Conservation (phyloP, 2,888 invertebrate genomes). For the Sympetrum striolatum region DNA sequence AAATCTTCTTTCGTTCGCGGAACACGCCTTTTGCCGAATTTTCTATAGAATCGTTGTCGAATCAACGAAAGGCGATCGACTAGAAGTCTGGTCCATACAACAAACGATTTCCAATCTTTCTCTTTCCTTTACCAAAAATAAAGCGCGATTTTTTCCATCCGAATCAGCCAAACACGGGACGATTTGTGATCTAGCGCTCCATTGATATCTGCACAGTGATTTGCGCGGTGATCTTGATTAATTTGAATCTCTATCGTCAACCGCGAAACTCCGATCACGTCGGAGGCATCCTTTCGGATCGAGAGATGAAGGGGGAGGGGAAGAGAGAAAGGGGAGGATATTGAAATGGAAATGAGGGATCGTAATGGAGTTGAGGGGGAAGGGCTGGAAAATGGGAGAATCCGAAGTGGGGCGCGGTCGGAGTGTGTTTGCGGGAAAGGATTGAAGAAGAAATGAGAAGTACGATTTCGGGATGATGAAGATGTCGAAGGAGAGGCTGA, state of each 20-base stretch:
- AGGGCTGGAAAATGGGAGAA: not conserved
- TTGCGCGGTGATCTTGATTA: not conserved
- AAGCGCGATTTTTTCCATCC: not conserved
- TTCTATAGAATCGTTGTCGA: no score
- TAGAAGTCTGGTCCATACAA: no score
- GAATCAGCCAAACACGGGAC: not conserved
- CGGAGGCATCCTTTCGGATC: not conserved
- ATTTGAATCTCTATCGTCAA: not conserved
- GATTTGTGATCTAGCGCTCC: not conserved
- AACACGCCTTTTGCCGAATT: no score
- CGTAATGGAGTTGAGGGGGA: not conserved
- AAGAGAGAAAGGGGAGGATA: not conserved
- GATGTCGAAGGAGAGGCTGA: no score
- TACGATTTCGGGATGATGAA: no score
- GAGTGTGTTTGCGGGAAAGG: no score
- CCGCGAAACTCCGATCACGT: not conserved
- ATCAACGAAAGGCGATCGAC: no score
- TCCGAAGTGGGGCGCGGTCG: no score
- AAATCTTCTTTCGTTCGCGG: no score
- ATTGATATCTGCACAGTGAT: not conserved
- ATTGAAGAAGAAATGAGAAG: no score
- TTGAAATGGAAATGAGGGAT: not conserved
- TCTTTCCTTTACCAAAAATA: not conserved
- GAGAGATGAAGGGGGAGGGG: not conserved
- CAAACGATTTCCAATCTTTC: no score